A percentile compares a stretch with the other conserved stretches of the same genome.
Conservation (phyloP, 2,888 invertebrate genomes). For the Xestoiulus laeticollis region DNA sequence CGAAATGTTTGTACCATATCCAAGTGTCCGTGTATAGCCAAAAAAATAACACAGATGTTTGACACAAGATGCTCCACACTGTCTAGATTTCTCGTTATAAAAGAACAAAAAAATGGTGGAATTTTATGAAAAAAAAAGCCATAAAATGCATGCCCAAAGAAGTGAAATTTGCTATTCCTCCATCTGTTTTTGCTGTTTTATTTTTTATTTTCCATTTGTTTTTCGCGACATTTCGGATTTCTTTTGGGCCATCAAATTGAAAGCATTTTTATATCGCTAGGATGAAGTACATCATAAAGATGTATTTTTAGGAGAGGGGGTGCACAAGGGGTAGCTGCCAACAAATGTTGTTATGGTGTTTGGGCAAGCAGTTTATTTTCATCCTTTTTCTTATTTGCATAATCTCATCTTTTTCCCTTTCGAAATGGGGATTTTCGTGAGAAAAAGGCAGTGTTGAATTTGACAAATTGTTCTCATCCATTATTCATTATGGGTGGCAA, state of each 20-base stretch:
- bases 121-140: neutral
- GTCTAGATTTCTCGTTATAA: neutral
- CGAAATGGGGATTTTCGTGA: neutral
- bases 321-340: neutral
- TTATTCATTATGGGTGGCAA: neutral
- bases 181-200: neutral
- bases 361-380: conserved; percentile 16
- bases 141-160: neutral
- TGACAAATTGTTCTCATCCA: conserved; percentile 26
- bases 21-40: too few relatives aligned
- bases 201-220: conserved; percentile 3
- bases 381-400: neutral
- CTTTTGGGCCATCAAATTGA: neutral
- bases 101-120: neutral
- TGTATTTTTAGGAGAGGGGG: neutral
- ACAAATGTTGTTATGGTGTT: conserved; percentile 20
- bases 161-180: neutral
- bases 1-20: neutral
- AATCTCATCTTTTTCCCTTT: neutral
- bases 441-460: neutral
- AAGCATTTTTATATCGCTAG: neutral
- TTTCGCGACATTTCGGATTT: conserved; percentile 7
- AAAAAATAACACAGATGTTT: neutral
- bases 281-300: conserved; percentile 3
- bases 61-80: neutral